Evolutionary conservation across 1,140 invertebrate species (phyloP).

Genomic region (Diprion similis): DNA sequence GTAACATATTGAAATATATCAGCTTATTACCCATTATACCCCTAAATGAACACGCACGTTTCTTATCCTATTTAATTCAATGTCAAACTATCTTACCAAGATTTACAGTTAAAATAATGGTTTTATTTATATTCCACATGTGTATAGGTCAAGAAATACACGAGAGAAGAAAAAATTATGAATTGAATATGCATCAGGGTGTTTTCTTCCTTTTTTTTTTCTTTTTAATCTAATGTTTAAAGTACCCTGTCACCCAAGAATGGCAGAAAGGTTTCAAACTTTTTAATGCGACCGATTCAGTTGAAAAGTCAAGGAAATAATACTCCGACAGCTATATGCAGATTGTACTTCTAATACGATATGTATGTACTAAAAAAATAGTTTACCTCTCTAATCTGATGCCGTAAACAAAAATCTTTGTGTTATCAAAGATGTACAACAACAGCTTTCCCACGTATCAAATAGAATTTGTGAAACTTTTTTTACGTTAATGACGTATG

Average conservation of each 20-base stretch:
- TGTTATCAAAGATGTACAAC: constrained; percentile 31
- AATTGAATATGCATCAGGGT: background rate
- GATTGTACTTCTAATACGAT: constrained; percentile 50
- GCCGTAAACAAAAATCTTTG: constrained; percentile 26
- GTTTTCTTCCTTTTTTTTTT: background rate
- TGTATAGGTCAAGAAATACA: background rate
- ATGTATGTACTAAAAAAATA: constrained; percentile 56
- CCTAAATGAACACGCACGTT: constrained; percentile 47
- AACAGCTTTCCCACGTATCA: constrained; percentile 14
- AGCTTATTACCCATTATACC: constrained; percentile 22
- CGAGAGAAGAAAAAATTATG: background rate
- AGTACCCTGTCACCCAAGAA: constrained; percentile 42
- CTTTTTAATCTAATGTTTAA: constrained; percentile 23
- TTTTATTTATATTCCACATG: constrained; percentile 25
- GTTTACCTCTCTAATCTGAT: constrained; percentile 36
- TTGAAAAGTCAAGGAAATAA: constrained; percentile 24
- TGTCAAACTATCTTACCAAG: constrained; percentile 9
- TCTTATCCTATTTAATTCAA: constrained; percentile 29
- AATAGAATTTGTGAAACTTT: too few species aligned
- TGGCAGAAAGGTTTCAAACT: constrained; percentile 25
- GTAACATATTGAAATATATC: constrained; percentile 1
- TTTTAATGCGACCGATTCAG: constrained; percentile 26
- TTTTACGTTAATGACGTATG: too few species aligned
- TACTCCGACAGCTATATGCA: constrained; percentile 22
- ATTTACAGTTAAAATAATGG: constrained; percentile 22